phyloP scores from a whole-genome alignment of 2,888 invertebrate species.

The Penaeus monodon region DNA sequence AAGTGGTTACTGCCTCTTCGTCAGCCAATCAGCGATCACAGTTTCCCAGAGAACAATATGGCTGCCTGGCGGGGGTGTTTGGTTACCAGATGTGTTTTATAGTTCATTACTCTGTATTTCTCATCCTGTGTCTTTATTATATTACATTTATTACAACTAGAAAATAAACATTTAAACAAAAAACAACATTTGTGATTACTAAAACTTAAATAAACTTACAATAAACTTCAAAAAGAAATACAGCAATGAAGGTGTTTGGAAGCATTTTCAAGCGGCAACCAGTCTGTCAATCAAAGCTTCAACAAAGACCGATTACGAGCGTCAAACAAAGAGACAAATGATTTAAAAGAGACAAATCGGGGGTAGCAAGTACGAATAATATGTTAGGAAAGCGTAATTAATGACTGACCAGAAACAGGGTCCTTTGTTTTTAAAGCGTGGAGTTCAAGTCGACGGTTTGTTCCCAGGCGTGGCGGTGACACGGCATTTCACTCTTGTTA shows the following conservation, averaged over 20 bases:
- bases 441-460: constrained; percentile 18
- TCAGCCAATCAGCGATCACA: constrained; percentile 40
- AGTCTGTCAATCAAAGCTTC: constrained; percentile 50
- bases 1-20: constrained; percentile 45
- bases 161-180: no score
- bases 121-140: no score
- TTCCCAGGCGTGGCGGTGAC: constrained; percentile 36
- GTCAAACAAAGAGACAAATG: constrained; percentile 57
- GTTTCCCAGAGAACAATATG: constrained; percentile 44
- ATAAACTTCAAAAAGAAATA: no score
- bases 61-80: constrained; percentile 28
- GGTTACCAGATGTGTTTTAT: neutral
- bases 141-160: no score
- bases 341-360: constrained; percentile 57
- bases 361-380: constrained; percentile 56
- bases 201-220: no score
- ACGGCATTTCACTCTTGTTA: no score
- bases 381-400: constrained; percentile 57
- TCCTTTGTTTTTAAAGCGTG: constrained; percentile 46
- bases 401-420: constrained; percentile 55
- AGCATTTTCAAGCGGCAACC: constrained; percentile 23
- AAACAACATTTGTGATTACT: no score
- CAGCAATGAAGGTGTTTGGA: neutral
- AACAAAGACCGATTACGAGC: constrained; percentile 48
- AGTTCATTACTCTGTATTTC: no score